Base-by-base conservation (phyloP, 1,140 invertebrate genomes). In the Oscheius sp. region DNA sequence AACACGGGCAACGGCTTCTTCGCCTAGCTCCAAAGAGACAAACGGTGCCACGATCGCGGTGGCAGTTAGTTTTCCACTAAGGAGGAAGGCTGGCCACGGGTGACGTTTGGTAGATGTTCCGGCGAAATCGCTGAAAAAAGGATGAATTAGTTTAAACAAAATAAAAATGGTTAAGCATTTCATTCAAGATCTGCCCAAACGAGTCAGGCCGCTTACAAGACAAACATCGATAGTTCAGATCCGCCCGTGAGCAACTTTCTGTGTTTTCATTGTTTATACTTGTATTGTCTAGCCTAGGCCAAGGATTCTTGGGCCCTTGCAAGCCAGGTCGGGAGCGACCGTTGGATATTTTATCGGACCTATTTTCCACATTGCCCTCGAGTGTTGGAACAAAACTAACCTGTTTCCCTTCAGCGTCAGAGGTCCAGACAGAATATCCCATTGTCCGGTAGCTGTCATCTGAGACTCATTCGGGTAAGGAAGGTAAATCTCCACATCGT, bases 41-140 rank as follows among this genome's bases (percentile, higher is more conserved):
- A 68, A 68, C 18, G 67, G 67, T 28, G 67, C 67, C 3, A 68
- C 52, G 31, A 68, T 34, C 7, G 67, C 67, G 4, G 67, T 32
- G 1, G 67, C 67, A 7, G 67, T 68, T 26, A 68, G 28, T 1
- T 59, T 42, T n/a, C 67, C 34, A 0, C 13, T 55, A 7, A 68
- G 1, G 2, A 68, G 10, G 7, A 68, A 42, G 3, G 34, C 49
- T 3, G 67, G 29, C 1, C 26, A 4, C 34, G 55, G 32, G 7
- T 49, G 49, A 10, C 29, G 23, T 29, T 23, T 68, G 29, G 36
- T n/a, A 29, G 38, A 32, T 23, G 34, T 55, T 29, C 23, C 49
- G 20, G 34, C 15, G 49, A 55, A 55, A 55, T 55, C 7, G 28
- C 49, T 55, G 23, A 23, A 55, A 13, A 13, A 23, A 7, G 15